These are phyloP conservation scores for Percopsis omiscomaycus DNA, from an alignment of 2,797 vertebrate genomes.

Conservation along the genomic window DNA sequence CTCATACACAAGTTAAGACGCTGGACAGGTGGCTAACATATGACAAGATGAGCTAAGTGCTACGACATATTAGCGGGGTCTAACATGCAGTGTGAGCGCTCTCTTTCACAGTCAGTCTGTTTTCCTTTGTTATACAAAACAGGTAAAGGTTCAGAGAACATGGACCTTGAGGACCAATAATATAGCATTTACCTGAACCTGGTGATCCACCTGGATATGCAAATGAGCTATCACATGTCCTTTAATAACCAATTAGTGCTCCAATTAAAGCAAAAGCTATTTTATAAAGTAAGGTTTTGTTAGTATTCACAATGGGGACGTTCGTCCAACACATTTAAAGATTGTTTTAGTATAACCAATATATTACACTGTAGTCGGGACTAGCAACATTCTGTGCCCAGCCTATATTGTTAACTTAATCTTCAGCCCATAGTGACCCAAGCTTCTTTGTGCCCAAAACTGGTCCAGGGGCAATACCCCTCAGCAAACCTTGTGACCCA, in stretches of 20 bases:
- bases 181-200: neutral
- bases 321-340: no score
- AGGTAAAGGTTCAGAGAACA: neutral
- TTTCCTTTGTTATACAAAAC: neutral
- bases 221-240: neutral
- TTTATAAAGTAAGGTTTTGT: no score
- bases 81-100: slow-evolving; percentile 4
- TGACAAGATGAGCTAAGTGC: slow-evolving; percentile 22
- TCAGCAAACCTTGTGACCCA: neutral
- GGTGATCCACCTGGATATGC: neutral
- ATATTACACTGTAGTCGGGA: slow-evolving; percentile 5
- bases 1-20: slow-evolving; percentile 8
- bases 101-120: neutral
- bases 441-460: slow-evolving; percentile 1
- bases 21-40: slow-evolving; percentile 30
- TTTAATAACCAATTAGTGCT: neutral
- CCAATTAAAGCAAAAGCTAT: neutral
- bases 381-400: slow-evolving; percentile 1
- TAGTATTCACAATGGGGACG: neutral
- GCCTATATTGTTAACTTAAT: neutral
- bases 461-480: slow-evolving; percentile 3
- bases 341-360: no score
- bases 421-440: neutral
- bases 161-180: neutral
- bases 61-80: slow-evolving; percentile 11